These are phyloP conservation scores for Calameuta filiformis DNA, from an alignment of 2,888 invertebrate genomes.

Conservation along the genomic window DNA sequence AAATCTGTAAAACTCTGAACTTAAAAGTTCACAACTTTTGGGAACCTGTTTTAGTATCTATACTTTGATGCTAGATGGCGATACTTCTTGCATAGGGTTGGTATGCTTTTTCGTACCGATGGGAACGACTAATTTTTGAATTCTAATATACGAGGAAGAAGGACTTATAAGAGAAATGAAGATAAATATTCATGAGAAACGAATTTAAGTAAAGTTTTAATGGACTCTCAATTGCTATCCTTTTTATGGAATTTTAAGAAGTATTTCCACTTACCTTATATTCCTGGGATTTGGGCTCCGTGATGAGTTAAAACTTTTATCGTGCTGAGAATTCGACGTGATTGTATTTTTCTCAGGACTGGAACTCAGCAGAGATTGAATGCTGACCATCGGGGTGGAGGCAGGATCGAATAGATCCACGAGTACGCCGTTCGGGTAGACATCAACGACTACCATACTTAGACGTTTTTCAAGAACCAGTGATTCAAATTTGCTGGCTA, in stretches of 20 bases:
- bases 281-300: slow-evolving; percentile 1
- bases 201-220: not conserved
- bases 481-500: slow-evolving; percentile 75
- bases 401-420: slow-evolving; percentile 73
- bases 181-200: not conserved
- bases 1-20: not conserved
- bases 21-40: not conserved
- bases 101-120: not conserved
- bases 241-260: not conserved
- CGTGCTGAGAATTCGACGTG: slow-evolving; percentile 13
- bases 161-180: not conserved
- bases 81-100: not conserved
- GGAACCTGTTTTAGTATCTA: not conserved
- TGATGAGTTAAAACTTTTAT: slow-evolving; percentile 13
- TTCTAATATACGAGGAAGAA: not conserved
- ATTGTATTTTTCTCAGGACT: slow-evolving; percentile 13
- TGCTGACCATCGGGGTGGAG: slow-evolving; percentile 53
- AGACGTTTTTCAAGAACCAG: slow-evolving; percentile 75
- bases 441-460: slow-evolving; percentile 71
- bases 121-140: not conserved
- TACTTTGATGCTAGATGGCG: not conserved
- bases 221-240: not conserved
- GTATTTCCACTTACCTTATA: slow-evolving; percentile 1
- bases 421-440: slow-evolving; percentile 68
- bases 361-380: slow-evolving; percentile 3